A percentile compares a stretch with the other conserved stretches of the same genome.
phyloP scores from a whole-genome alignment of 2,888 invertebrate genomes.

The Darwinula stevensoni region DNA sequence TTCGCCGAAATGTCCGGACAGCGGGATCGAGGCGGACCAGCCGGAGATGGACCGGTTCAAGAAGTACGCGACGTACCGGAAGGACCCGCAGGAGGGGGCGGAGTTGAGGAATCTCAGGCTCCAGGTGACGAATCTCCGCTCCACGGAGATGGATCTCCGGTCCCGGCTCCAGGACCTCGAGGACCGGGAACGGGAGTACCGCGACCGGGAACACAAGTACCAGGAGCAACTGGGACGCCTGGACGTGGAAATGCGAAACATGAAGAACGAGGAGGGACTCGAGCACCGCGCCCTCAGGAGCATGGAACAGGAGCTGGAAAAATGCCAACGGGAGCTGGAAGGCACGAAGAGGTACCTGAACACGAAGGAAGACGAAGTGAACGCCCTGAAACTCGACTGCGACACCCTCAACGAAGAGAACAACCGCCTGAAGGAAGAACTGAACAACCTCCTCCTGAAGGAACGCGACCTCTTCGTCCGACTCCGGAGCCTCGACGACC shows the following conservation, averaged over 20 bases:
- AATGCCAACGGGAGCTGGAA: constrained; percentile 10
- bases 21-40: not conserved
- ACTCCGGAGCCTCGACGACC: no score
- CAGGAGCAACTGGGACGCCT: constrained; percentile 10
- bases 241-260: constrained; percentile 12
- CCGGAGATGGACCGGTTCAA: no score
- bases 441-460: constrained; percentile 12
- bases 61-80: constrained; percentile 12
- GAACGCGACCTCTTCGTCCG: constrained; percentile 12
- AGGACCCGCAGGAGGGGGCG: constrained; percentile 10
- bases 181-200: constrained; percentile 8
- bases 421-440: constrained; percentile 12
- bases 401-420: constrained; percentile 14
- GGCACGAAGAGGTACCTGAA: constrained; percentile 11
- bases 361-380: constrained; percentile 12
- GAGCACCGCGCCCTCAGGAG: no score
- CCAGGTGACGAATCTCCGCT: constrained; percentile 7
- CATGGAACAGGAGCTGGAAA: constrained; percentile 11
- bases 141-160: constrained; percentile 6
- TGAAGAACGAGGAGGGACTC: constrained; percentile 10
- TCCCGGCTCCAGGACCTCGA: constrained; percentile 6
- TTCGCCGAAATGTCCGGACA: not conserved
- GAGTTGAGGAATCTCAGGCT: constrained; percentile 6
- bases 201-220: constrained; percentile 12
- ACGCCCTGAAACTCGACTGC: constrained; percentile 12